phyloP scores from a whole-genome alignment of 2,888 invertebrate genomes.

The Hirtodrosophila duncani region DNA sequence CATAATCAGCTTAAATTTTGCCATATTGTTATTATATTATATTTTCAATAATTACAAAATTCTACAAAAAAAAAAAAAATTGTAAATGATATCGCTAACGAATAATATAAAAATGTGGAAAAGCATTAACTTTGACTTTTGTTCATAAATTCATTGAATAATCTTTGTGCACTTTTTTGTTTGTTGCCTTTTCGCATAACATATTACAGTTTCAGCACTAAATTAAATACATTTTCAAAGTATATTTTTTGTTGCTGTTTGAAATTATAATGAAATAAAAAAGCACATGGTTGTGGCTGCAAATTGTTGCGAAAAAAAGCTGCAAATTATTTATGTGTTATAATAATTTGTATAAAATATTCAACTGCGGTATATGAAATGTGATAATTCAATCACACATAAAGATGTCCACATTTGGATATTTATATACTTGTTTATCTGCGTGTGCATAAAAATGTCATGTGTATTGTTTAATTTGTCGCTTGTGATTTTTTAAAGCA shows the following conservation, averaged over 20 bases:
- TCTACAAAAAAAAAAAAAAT: slow-evolving; percentile 3
- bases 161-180: slow-evolving; percentile 34
- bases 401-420: slow-evolving; percentile 18
- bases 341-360: slow-evolving; percentile 18
- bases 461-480: slow-evolving; percentile 65
- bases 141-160: slow-evolving; percentile 38
- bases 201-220: slow-evolving; percentile 15
- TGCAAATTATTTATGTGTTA: slow-evolving; percentile 17
- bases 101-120: slow-evolving; percentile 15
- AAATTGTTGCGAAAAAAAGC: slow-evolving; percentile 12
- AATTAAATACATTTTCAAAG: slow-evolving; percentile 28
- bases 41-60: too few species aligned
- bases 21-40: too few species aligned
- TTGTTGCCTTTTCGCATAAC: slow-evolving; percentile 27
- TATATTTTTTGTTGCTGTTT: slow-evolving; percentile 18
- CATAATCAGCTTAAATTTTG: too few species aligned
- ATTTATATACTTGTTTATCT: neutral
- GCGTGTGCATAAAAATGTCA: slow-evolving; percentile 38
- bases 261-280: slow-evolving; percentile 27
- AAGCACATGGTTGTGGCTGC: slow-evolving; percentile 5
- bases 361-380: slow-evolving; percentile 35
- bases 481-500: slow-evolving; percentile 20
- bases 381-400: slow-evolving; percentile 65
- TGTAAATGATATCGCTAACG: too few species aligned
- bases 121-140: slow-evolving; percentile 45